Percentiles rank a stretch among this genome's conserved stretches.
These are phyloP conservation scores for Camptogramma bilineatum DNA, from an alignment of 2,888 invertebrate species.

Conservation along the genomic window DNA sequence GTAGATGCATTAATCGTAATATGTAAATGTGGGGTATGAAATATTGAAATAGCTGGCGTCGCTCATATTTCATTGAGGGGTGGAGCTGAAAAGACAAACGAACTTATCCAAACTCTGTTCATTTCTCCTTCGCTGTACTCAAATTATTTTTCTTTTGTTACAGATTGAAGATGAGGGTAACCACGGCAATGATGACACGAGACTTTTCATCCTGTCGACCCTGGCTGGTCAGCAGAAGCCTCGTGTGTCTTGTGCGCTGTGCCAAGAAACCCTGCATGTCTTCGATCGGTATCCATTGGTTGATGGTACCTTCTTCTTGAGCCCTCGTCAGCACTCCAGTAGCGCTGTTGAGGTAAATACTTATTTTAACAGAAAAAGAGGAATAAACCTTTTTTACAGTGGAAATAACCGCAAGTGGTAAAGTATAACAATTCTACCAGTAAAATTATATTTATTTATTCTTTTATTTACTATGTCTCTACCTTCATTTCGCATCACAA, in stretches of 20 bases:
- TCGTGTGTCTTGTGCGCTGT: conserved; percentile 93
- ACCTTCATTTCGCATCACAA: conserved; percentile 18
- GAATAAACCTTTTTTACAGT: neutral
- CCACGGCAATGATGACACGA: conserved; percentile 98
- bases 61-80: conserved; percentile 61
- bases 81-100: conserved; percentile 25
- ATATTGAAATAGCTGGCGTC: conserved; percentile 77
- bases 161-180: conserved; percentile 99
- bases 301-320: conserved; percentile 99
- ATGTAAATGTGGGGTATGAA: conserved; percentile 82
- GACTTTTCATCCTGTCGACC: conserved; percentile 97
- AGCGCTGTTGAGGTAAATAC: conserved; percentile 92
- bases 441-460: neutral
- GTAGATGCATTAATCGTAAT: conserved; percentile 84
- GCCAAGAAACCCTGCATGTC: conserved; percentile 95
- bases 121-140: neutral
- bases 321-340: conserved; percentile 95
- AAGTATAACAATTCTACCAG: neutral
- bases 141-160: conserved; percentile 66
- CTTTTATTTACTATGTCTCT: conserved; percentile 4
- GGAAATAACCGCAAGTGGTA: neutral
- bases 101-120: conserved; percentile 18
- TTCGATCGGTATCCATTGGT: conserved; percentile 99
- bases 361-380: neutral
- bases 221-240: conserved; percentile 96